Evolutionary conservation across 2,888 invertebrate species (phyloP), one percentile per base, ranked within the genome.

Genomic region (Lingula anatina): DNA sequence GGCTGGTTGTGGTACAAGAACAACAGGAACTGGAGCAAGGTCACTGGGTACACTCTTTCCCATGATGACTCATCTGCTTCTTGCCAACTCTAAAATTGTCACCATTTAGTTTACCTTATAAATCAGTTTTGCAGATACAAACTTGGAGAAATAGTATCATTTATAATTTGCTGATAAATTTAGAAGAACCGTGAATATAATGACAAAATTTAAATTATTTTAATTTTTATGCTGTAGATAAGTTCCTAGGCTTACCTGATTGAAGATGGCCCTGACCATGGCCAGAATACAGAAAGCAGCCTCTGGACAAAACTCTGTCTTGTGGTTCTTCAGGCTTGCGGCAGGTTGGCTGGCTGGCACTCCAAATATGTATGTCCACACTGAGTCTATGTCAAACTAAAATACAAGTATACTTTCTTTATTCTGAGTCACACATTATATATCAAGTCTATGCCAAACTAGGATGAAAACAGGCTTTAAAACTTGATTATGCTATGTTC

Each of bases 351-450:
- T 69, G 49, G 76, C 68, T 21, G 76, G 70, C n/a, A 85, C 82
- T 2, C 94, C 93, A 85, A 96, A 96, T 49, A 96, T 85, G 61
- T 93, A 90, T 36, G 86, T 88, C 95, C 96, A 97, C 21, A 97
- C 89, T 2, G 90, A 85, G 77, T 97, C 85, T 58, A 86, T 76
- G 62, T 83, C 83, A 61, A 86, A 78, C 81, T 84, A 71, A 37
- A 71, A 62, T 42, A 20, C 18, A 51, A 7, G 47, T 18, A 41
- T 28, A n/a, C n/a, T n/a, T n/a, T n/a, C n/a, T n/a, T n/a, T n/a
- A n/a, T n/a, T n/a, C n/a, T n/a, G n/a, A n/a, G n/a, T n/a, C n/a
- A n/a, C n/a, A n/a, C n/a, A n/a, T n/a, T n/a, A n/a, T n/a, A n/a
- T n/a, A n/a, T n/a, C n/a, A n/a, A n/a, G n/a, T n/a, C n/a, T n/a